Percentiles rank a stretch among this genome's conserved stretches.
Conservation (phyloP, 2,888 invertebrate species). For the Ichneumoninae sp. region DNA sequence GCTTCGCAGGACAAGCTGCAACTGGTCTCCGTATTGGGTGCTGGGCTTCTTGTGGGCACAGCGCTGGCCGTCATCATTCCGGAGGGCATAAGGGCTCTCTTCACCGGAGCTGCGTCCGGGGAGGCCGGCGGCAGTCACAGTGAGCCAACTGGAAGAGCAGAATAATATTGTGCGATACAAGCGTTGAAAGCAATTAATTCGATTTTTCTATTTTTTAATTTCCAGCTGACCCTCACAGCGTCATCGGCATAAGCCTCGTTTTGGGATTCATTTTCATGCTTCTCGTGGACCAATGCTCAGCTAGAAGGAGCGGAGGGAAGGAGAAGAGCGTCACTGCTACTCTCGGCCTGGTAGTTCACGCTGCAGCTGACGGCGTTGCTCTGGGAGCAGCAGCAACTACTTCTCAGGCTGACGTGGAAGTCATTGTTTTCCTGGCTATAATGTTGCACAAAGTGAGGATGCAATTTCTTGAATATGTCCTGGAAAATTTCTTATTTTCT, state of each 20-base stretch:
- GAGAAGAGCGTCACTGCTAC: constrained; percentile 96
- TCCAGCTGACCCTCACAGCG: constrained; percentile 88
- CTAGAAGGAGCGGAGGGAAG: constrained; percentile 86
- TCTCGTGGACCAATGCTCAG: constrained; percentile 94
- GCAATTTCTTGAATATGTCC: neutral
- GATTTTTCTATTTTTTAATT: constrained; percentile 37
- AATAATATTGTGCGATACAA: neutral
- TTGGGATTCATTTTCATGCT: constrained; percentile 99
- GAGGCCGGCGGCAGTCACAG: constrained; percentile 56
- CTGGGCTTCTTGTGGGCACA: constrained; percentile 98
- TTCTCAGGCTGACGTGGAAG: constrained; percentile 97
- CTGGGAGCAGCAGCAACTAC: constrained; percentile 99
- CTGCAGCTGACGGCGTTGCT: constrained; percentile 99
- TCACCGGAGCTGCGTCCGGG: constrained; percentile 76
- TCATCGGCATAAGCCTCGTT: constrained; percentile 96
- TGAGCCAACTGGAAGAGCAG: constrained; percentile 21
- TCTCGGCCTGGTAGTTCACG: constrained; percentile 98
- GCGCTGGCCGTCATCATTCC: constrained; percentile 99
- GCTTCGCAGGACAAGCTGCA: constrained; percentile 94
- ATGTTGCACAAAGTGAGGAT: constrained; percentile 96
- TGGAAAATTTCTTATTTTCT: no score
- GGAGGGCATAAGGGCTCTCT: constrained; percentile 96
- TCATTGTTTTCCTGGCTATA: constrained; percentile 99
- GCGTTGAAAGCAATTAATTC: neutral
- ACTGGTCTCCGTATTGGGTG: constrained; percentile 97